Evolutionary conservation across 2,113 vertebrate species (phyloP), one percentile per base, ranked within the genome.

Genomic region (Pogonocichla stellata): DNA sequence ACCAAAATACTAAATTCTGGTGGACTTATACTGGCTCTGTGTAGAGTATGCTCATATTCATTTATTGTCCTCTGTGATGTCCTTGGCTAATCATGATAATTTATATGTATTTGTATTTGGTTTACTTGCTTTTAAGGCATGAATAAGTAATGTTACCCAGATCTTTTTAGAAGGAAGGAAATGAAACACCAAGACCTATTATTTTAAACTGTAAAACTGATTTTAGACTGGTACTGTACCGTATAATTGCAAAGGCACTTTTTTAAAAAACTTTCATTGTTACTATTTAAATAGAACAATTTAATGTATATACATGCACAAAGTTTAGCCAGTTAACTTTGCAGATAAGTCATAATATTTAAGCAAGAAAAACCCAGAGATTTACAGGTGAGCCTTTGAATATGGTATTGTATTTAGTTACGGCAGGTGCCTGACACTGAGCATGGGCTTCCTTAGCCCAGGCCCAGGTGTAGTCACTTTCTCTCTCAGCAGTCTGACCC

Each of bases 121-220:
- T 82, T 91, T 92, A 58, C n/a, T 78, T 78, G 60, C 40, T 84
- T 84, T 80, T 43, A 87, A 86, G 61, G 53, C 38, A 47, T 66
- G n/a, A 92, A 73, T 88, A 74, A 51, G 40, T 86, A 86, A 33
- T 47, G 45, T 36, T 78, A 66, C 33, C 20, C 60, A 74, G 24
- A 36, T 56, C 38, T 62, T 72, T 88, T 89, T 71, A 91, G 80
- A 83, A 81, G 50, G 64, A 93, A 88, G 38, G 65, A 95, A 92
- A 89, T 65, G 18, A 86, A 95, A 65, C 25, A 75, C 34, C 25
- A 71, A 60, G 79, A 56, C 40, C 53, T 51, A 24, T 48, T 90
- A 31, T 61, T 70, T 88, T 36, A 36, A 79, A 65, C 31, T 22
- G 22, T 20, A 57, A 69, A 91, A 48, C 51, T 89, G 45, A 56